Evolutionary conservation across 1,140 invertebrate species (phyloP).

Genomic region (Magallana angulata): DNA sequence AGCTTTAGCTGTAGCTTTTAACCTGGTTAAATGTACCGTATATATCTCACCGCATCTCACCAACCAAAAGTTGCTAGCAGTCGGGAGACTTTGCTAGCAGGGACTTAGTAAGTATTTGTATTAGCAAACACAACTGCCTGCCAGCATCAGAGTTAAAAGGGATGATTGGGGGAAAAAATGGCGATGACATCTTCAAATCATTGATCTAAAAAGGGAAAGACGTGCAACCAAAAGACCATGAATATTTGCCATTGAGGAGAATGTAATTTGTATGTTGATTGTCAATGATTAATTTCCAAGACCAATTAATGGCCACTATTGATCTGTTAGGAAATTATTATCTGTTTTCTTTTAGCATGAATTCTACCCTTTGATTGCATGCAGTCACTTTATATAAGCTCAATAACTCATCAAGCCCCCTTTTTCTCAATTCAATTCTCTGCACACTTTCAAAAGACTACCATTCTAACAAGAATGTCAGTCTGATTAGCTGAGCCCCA

Average conservation of each 20-base stretch:
- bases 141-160: neutral
- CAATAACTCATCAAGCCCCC: constrained; percentile 20
- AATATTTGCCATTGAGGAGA: neutral
- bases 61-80: neutral
- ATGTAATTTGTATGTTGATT: neutral
- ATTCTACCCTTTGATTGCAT: constrained; percentile 22
- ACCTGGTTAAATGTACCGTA: neutral
- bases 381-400: constrained; percentile 5
- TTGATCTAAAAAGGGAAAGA: neutral
- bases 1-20: constrained; percentile 1
- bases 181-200: neutral
- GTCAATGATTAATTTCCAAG: neutral
- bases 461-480: neutral
- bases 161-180: neutral
- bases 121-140: neutral
- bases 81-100: neutral
- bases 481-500: neutral
- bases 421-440: neutral
- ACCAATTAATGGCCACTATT: constrained; percentile 25
- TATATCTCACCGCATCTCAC: neutral
- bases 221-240: neutral
- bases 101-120: constrained; percentile 10
- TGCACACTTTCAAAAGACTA: constrained; percentile 23
- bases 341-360: constrained; percentile 34
- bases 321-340: neutral